Evolutionary conservation across 2,888 invertebrate genomes (phyloP).

Genomic region (Candidula unifasciata): DNA sequence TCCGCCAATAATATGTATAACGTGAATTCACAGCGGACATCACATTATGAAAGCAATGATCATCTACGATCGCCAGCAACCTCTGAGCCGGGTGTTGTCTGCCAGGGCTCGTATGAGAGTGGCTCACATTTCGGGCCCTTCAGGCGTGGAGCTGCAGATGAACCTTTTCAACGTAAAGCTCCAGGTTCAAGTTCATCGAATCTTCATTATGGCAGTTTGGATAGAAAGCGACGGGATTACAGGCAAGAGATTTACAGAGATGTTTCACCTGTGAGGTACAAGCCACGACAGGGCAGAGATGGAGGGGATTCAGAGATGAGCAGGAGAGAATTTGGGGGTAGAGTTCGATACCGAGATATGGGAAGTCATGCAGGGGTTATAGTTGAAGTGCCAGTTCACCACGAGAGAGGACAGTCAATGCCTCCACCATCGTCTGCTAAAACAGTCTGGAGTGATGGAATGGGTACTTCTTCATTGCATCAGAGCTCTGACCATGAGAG

Average conservation of each 20-base stretch:
- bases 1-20: constrained; percentile 77
- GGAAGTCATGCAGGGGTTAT: constrained; percentile 21
- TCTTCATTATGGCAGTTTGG: constrained; percentile 65
- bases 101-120: background rate
- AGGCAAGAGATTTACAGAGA: constrained; percentile 49
- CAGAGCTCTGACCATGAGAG: constrained; percentile 54
- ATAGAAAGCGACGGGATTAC: constrained; percentile 58
- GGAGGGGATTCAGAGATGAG: constrained; percentile 21
- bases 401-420: constrained; percentile 39
- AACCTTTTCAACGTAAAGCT: constrained; percentile 42
- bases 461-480: background rate
- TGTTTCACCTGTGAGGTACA: constrained; percentile 40
- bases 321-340: constrained; percentile 16
- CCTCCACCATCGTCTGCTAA: constrained; percentile 33
- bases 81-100: constrained; percentile 49
- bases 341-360: constrained; percentile 24
- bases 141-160: constrained; percentile 33
- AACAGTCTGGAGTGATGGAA: constrained; percentile 50
- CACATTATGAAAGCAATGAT: constrained; percentile 74
- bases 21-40: constrained; percentile 77
- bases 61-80: constrained; percentile 66
- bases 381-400: constrained; percentile 44
- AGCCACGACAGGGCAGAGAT: constrained; percentile 7
- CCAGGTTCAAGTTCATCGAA: background rate
- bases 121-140: constrained; percentile 16